phyloP scores from a whole-genome alignment of 1,140 invertebrate genomes.

The Rhagoletis zephyria region DNA sequence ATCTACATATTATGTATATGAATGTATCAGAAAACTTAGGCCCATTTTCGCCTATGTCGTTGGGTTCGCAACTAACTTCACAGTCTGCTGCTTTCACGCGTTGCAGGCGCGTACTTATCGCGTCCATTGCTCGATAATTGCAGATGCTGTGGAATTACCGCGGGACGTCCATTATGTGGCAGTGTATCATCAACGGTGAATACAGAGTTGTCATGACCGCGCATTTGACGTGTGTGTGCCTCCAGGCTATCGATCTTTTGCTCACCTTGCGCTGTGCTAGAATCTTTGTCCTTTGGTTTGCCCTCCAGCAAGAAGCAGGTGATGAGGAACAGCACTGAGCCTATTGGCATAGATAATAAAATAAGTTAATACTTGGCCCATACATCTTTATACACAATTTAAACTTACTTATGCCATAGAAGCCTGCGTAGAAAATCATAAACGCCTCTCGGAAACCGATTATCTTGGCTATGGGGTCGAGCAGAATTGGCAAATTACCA shows the following conservation, averaged over 20 bases:
- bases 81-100: conserved; percentile 71
- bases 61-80: conserved; percentile 56
- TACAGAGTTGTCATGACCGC: conserved; percentile 71
- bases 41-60: not conserved
- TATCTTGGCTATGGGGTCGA: conserved; percentile 85
- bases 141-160: conserved; percentile 66
- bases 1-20: too few species aligned
- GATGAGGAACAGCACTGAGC: conserved; percentile 70
- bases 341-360: conserved; percentile 55
- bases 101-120: conserved; percentile 58
- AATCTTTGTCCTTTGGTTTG: conserved; percentile 58
- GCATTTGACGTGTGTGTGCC: conserved; percentile 64
- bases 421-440: conserved; percentile 89
- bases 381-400: not conserved
- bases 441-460: conserved; percentile 87
- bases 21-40: conserved; percentile 10
- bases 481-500: conserved; percentile 90
- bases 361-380: not conserved
- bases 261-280: conserved; percentile 61
- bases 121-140: conserved; percentile 61
- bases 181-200: conserved; percentile 66
- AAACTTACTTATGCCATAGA: conserved; percentile 82
- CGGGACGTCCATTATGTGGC: conserved; percentile 66
- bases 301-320: conserved; percentile 70
- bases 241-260: conserved; percentile 59